Conservation (phyloP, 2,113 vertebrate species). For the Cyprinus carpio region DNA sequence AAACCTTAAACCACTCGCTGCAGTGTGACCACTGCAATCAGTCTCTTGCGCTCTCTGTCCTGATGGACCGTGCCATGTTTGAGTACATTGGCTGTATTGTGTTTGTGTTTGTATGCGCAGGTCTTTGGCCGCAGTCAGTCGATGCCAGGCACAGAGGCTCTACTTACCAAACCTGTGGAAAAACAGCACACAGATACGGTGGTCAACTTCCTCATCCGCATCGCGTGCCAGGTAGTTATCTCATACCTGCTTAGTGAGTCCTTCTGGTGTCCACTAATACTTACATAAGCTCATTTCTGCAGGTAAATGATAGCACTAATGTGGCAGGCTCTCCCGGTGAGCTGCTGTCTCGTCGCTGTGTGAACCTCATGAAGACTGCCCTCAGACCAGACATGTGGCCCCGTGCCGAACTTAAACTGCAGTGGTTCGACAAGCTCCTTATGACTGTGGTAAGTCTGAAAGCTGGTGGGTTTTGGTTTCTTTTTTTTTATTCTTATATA, state of each 20-base stretch:
- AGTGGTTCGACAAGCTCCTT: conserved; percentile 98
- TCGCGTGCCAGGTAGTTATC: conserved; percentile 90
- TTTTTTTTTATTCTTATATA: not conserved
- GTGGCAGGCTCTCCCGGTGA: conserved; percentile 94
- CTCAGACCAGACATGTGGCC: conserved; percentile 97
- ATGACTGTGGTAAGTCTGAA: conserved; percentile 92
- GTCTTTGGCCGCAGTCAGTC: conserved; percentile 93
- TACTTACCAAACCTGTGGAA: conserved; percentile 91
- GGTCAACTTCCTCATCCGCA: conserved; percentile 95
- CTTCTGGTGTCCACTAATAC: not conserved
- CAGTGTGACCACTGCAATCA: conserved; percentile 7
- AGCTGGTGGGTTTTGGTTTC: not conserved
- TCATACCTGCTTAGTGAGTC: not conserved
- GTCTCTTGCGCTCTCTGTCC: not conserved
- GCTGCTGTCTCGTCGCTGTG: conserved; percentile 92
- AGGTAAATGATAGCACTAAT: conserved; percentile 96
- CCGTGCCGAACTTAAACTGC: conserved; percentile 93
- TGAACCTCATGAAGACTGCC: conserved; percentile 93
- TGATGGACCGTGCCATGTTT: conserved; percentile 14
- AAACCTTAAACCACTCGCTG: not conserved
- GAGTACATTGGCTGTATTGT: not conserved
- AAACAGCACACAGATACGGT: conserved; percentile 96
- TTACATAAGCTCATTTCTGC: not conserved
- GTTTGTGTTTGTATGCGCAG: conserved; percentile 66
- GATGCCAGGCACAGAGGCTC: conserved; percentile 86